Evolutionary conservation across 1,140 invertebrate species (phyloP).

Genomic region (Pinna nobilis): DNA sequence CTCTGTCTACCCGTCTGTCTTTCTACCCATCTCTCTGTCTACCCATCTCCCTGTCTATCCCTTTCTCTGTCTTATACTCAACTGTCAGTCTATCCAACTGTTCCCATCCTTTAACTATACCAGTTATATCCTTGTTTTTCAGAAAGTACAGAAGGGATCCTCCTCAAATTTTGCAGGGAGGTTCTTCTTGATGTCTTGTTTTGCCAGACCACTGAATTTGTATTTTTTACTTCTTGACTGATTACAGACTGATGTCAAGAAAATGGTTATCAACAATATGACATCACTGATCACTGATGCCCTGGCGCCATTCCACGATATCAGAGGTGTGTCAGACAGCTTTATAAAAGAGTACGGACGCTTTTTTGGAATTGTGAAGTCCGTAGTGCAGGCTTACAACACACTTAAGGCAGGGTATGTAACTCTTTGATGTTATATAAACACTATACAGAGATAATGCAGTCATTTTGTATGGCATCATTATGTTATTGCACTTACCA

Average conservation of each 20-base stretch:
- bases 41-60: no score
- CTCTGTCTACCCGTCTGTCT: no score
- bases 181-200: neutral
- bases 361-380: slow-evolving; percentile 41
- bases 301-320: slow-evolving; percentile 30
- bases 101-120: no score
- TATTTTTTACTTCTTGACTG: neutral
- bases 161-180: no score
- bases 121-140: no score
- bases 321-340: slow-evolving; percentile 32
- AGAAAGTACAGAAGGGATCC: slow-evolving; percentile 47
- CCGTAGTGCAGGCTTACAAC: slow-evolving; percentile 45
- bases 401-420: slow-evolving; percentile 54
- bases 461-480: no score
- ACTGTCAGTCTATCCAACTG: no score
- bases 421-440: neutral
- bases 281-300: slow-evolving; percentile 37
- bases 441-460: neutral
- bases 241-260: slow-evolving; percentile 34
- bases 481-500: no score
- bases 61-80: no score
- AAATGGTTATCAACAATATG: slow-evolving; percentile 38
- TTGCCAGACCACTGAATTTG: neutral
- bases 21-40: no score
- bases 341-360: slow-evolving; percentile 39